A percentile compares a stretch with the other conserved stretches of the same genome.
phyloP scores from a whole-genome alignment of 2,888 invertebrate species.

The Empis stercorea region DNA sequence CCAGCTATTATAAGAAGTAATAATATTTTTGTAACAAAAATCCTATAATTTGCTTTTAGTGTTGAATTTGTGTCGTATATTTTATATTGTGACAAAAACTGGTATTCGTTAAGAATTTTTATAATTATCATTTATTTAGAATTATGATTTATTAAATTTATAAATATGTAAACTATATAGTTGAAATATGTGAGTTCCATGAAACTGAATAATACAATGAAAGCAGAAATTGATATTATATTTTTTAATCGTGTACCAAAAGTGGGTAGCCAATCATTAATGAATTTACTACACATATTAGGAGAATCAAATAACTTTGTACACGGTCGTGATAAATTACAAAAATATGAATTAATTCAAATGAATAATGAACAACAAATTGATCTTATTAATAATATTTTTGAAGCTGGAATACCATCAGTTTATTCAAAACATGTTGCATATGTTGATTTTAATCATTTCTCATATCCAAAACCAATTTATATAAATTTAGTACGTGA shows the following conservation, averaged over 20 bases:
- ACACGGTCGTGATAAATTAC: not conserved
- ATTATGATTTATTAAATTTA: too few species aligned
- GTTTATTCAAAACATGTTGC: conserved; percentile 28
- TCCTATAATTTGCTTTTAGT: too few species aligned
- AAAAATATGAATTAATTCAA: not conserved
- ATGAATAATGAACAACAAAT: conserved; percentile 25
- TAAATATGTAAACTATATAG: not conserved
- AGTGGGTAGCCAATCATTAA: conserved; percentile 27
- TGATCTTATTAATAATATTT: conserved; percentile 40
- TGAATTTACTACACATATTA: conserved; percentile 23
- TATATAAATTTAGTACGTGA: conserved; percentile 83
- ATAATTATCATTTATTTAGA: too few species aligned
- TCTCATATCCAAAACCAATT: conserved; percentile 64
- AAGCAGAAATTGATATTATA: conserved; percentile 56
- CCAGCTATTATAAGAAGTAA: too few species aligned
- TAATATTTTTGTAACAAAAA: too few species aligned
- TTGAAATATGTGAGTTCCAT: not conserved
- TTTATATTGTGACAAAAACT: too few species aligned
- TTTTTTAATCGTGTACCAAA: conserved; percentile 41
- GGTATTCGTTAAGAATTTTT: too few species aligned
- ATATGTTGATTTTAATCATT: conserved; percentile 33
- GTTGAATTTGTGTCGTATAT: too few species aligned
- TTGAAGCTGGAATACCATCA: conserved; percentile 40
- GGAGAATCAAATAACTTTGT: conserved; percentile 28
- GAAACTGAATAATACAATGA: conserved; percentile 57